Percentiles rank a stretch among this genome's conserved stretches.
These are phyloP conservation scores for Prinia subflava DNA, from an alignment of 2,113 vertebrate species.

Conservation along the genomic window DNA sequence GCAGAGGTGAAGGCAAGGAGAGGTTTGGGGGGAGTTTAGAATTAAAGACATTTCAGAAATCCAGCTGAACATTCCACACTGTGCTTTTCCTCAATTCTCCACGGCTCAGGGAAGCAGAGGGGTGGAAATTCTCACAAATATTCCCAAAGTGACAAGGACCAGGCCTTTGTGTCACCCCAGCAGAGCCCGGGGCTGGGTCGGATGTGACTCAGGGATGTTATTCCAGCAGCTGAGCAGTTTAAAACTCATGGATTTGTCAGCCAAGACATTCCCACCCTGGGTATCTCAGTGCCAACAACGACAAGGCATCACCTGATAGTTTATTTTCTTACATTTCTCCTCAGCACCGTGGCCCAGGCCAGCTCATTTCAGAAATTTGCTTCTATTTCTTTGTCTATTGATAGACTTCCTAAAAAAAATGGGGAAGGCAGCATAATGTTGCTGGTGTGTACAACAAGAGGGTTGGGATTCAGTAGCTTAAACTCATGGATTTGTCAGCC, in stretches of 20 bases:
- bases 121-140: not conserved
- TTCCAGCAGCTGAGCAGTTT: not conserved
- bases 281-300: not conserved
- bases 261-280: not conserved
- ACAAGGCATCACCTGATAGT: not conserved
- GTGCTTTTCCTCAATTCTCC: not conserved
- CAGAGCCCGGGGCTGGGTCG: rapidly evolving
- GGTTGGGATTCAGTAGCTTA: not conserved
- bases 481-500: too few relatives aligned
- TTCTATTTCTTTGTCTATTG: not conserved
- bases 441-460: not conserved
- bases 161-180: not conserved
- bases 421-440: not conserved
- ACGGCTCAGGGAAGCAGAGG: not conserved
- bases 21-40: not conserved
- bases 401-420: not conserved
- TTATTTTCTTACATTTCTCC: not conserved
- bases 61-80: not conserved
- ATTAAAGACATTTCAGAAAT: not conserved
- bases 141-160: rapidly evolving
- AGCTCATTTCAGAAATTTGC: not conserved
- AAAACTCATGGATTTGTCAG: not conserved
- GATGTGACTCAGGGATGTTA: not conserved
- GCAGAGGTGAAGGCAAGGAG: not conserved
- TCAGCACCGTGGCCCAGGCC: not conserved